phyloP scores from a whole-genome alignment of 37 sponge, comb jelly and placozoan genomes.

The Lycopodina hypogea region DNA sequence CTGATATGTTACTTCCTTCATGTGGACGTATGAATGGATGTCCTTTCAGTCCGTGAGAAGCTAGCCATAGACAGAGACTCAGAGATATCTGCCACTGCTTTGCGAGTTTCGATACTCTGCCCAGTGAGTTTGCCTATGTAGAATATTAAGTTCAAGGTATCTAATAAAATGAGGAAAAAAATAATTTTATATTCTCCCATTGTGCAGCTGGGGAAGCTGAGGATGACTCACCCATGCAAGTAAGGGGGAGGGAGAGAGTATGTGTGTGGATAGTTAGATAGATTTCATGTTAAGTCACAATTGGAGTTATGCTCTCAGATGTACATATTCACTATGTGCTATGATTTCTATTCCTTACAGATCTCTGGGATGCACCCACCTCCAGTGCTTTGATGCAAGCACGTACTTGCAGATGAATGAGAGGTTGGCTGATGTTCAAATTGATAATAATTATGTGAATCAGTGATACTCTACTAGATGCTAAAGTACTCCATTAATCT shows the following conservation, averaged over 20 bases:
- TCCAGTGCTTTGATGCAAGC: conserved; percentile 95
- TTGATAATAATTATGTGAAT: not conserved
- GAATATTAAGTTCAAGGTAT: not conserved
- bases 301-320: too few relatives aligned
- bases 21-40: not conserved
- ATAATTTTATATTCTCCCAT: not conserved
- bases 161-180: not conserved
- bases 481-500: too few relatives aligned
- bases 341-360: conserved; percentile 32
- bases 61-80: conserved; percentile 50
- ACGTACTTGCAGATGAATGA: conserved; percentile 91
- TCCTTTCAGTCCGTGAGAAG: conserved; percentile 67
- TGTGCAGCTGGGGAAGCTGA: conserved; percentile 77
- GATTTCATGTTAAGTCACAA: not conserved
- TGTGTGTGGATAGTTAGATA: not conserved
- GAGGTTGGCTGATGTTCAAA: conserved; percentile 38
- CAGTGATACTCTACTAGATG: too few relatives aligned
- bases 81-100: conserved; percentile 82
- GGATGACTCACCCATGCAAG: conserved; percentile 79
- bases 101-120: conserved; percentile 86
- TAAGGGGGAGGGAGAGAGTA: not conserved
- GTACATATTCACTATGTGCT: too few relatives aligned
- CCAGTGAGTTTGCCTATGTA: conserved; percentile 58
- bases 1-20: not conserved
- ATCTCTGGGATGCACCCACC: conserved; percentile 70